phyloP scores from a whole-genome alignment of 2,797 vertebrate species.

The Diplodus sargus region DNA sequence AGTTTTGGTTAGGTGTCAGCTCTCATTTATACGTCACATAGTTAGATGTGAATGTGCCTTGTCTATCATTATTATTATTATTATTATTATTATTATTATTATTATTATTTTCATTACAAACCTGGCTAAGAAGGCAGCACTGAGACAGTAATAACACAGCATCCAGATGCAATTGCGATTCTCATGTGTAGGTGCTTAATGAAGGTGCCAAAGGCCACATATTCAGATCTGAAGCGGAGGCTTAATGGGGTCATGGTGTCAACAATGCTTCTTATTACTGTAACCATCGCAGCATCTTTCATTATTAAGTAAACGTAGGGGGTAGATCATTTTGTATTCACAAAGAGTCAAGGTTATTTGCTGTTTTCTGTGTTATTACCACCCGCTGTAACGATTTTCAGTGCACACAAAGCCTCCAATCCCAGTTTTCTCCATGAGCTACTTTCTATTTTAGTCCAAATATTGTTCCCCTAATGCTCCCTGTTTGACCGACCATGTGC shows the following conservation, averaged over 20 bases:
- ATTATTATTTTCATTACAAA: not conserved
- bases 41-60: not conserved
- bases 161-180: not conserved
- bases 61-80: not conserved
- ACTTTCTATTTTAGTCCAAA: not conserved
- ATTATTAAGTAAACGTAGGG: not conserved
- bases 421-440: not conserved
- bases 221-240: not conserved
- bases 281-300: not conserved
- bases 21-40: not conserved
- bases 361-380: not conserved
- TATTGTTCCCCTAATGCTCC: not conserved
- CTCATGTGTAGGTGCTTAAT: not conserved
- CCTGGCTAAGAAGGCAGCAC: not conserved
- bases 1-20: not conserved
- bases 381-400: not conserved
- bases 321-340: not conserved
- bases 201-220: conserved; percentile 2
- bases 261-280: conserved; percentile 11
- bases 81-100: not conserved
- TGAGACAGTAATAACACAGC: not conserved
- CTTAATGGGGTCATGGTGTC: conserved; percentile 8
- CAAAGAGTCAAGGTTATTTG: not conserved
- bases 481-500: not conserved
- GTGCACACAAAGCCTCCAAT: not conserved